Conservation (phyloP, 1,140 invertebrate species). For the Hirudo medicinalis region DNA sequence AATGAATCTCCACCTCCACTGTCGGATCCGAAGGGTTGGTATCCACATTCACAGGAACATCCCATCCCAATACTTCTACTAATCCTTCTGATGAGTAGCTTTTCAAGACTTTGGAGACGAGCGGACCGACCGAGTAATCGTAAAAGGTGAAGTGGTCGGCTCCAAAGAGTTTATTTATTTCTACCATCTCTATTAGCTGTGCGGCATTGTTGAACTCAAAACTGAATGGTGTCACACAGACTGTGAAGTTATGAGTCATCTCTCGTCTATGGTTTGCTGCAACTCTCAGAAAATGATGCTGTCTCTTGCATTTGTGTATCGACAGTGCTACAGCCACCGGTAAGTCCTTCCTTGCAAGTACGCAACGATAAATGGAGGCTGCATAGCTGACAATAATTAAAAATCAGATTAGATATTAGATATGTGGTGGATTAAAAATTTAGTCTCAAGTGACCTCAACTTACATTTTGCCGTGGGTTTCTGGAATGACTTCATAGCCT, state of each 20-base stretch:
- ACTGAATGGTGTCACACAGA: conserved; percentile 88
- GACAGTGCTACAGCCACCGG: conserved; percentile 21
- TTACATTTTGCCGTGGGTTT: conserved; percentile 17
- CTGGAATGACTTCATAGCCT: not conserved
- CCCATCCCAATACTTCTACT: conserved; percentile 70
- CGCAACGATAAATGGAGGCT: conserved; percentile 11
- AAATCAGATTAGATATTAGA: not conserved
- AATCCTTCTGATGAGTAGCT: conserved; percentile 51
- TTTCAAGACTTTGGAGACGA: conserved; percentile 54
- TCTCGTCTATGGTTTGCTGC: not conserved
- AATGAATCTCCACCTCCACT: conserved; percentile 75
- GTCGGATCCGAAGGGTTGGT: conserved; percentile 24
- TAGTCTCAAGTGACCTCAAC: not conserved
- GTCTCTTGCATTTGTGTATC: conserved; percentile 9
- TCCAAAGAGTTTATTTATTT: conserved; percentile 71
- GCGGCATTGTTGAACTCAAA: conserved; percentile 62
- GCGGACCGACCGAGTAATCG: conserved; percentile 68
- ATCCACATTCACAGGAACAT: conserved; percentile 53
- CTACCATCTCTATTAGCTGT: conserved; percentile 79
- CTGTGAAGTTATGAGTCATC: conserved; percentile 47
- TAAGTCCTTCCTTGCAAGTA: not conserved
- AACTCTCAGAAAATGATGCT: conserved; percentile 8
- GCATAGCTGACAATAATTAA: conserved; percentile 18
- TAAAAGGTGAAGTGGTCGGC: conserved; percentile 80
- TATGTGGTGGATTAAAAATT: not conserved